Evolutionary conservation across 2,113 vertebrate species (phyloP).

Genomic region (Brachypteracias leptosomus): DNA sequence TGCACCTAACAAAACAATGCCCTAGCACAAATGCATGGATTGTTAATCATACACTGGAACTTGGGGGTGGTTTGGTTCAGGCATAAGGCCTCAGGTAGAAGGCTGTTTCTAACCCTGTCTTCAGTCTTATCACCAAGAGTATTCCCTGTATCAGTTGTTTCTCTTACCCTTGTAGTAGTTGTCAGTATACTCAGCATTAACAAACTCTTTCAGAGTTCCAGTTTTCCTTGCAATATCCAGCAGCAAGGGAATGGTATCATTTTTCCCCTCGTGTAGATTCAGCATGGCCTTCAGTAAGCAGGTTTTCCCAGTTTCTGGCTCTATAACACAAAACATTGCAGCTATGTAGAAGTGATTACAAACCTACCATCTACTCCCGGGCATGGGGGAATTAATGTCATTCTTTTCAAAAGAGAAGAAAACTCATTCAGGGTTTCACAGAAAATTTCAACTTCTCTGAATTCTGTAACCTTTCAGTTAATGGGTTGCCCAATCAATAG

Average conservation of each 20-base stretch:
- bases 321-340: slow-evolving; percentile 61
- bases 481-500: neutral
- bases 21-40: neutral
- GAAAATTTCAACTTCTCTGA: neutral
- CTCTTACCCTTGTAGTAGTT: slow-evolving; percentile 89
- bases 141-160: neutral
- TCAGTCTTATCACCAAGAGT: neutral
- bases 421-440: neutral
- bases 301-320: slow-evolving; percentile 89
- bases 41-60: neutral
- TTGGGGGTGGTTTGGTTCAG: no score
- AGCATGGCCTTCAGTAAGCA: slow-evolving; percentile 92
- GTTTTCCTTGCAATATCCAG: slow-evolving; percentile 85
- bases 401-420: neutral
- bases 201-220: slow-evolving; percentile 81
- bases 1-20: neutral
- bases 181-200: slow-evolving; percentile 88
- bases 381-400: neutral
- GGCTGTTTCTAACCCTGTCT: neutral
- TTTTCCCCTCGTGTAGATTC: slow-evolving; percentile 84
- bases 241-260: slow-evolving; percentile 82
- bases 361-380: neutral
- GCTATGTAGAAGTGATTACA: neutral
- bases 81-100: neutral
- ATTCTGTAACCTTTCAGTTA: neutral